phyloP scores from a whole-genome alignment of 35 echinoderm and acorn worm genomes.

The Holothuria glaberrima region DNA sequence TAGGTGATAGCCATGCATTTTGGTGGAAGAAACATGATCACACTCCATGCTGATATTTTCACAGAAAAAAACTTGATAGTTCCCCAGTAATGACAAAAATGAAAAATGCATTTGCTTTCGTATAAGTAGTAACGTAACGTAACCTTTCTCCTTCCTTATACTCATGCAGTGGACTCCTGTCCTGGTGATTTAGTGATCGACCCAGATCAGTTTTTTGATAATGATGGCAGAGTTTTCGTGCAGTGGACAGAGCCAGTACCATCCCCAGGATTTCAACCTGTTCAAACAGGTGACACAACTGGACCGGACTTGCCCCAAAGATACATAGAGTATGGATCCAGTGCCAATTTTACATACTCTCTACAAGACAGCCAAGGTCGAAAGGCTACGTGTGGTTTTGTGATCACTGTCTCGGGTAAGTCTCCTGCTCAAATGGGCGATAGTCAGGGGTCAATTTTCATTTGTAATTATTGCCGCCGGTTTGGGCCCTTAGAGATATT shows the following conservation, averaged over 20 bases:
- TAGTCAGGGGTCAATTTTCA: too few relatives aligned
- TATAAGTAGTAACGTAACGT: neutral
- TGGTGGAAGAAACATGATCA: too few relatives aligned
- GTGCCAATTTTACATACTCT: neutral
- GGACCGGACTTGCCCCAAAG: conserved; percentile 8
- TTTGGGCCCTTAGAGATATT: too few relatives aligned
- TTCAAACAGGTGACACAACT: neutral
- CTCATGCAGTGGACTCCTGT: conserved; percentile 2
- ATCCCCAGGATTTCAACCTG: conserved; percentile 6
- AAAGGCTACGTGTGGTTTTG: neutral
- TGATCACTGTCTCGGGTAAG: conserved; percentile 20
- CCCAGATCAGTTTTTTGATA: neutral
- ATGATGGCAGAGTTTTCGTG: neutral
- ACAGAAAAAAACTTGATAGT: too few relatives aligned
- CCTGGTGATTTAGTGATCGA: neutral
- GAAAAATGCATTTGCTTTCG: neutral
- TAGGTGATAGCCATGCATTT: too few relatives aligned
- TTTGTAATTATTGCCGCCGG: too few relatives aligned
- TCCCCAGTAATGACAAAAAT: too few relatives aligned
- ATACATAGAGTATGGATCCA: neutral
- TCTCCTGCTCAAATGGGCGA: too few relatives aligned
- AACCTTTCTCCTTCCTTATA: too few relatives aligned
- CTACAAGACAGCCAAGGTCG: neutral
- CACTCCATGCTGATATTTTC: too few relatives aligned
- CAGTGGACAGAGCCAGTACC: conserved; percentile 9